These are phyloP conservation scores for Heliothis peltigera DNA, from an alignment of 2,888 invertebrate species.

Conservation along the genomic window DNA sequence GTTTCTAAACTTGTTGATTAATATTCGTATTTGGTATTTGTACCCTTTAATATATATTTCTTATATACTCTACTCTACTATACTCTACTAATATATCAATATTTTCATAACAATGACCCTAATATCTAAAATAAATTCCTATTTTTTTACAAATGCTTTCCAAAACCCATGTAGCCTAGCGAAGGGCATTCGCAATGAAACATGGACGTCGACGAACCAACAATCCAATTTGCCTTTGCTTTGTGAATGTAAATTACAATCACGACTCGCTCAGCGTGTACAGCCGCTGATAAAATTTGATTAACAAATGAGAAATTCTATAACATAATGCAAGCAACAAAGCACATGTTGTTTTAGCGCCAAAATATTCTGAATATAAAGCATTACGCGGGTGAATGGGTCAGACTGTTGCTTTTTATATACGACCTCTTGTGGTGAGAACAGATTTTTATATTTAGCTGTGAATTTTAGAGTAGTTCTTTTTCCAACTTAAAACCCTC, in stretches of 20 bases:
- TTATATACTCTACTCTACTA: too few species aligned
- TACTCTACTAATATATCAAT: too few species aligned
- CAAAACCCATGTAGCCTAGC: constrained; percentile 20
- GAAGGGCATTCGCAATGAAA: constrained; percentile 52
- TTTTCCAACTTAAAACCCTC: too few species aligned
- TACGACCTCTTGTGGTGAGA: not conserved
- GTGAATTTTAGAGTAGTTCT: not conserved
- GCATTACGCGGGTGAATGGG: not conserved
- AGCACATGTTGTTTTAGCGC: constrained; percentile 30
- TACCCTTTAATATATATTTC: too few species aligned
- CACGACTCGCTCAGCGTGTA: constrained; percentile 54
- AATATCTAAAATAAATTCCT: constrained; percentile 5
- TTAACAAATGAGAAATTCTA: constrained; percentile 58
- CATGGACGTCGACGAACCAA: constrained; percentile 54
- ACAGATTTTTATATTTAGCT: not conserved
- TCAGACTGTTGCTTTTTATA: constrained; percentile 2
- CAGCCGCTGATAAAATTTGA: constrained; percentile 61
- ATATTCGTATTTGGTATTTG: not conserved
- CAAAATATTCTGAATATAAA: constrained; percentile 13
- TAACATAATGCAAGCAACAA: constrained; percentile 47
- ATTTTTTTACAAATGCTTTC: constrained; percentile 15
- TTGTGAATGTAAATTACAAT: constrained; percentile 74
- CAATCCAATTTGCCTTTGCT: constrained; percentile 76
- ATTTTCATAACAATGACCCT: not conserved
- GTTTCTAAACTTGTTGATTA: not conserved